These are phyloP conservation scores for Heliothis subflexa DNA, from an alignment of 1,140 invertebrate species.

Conservation along the genomic window DNA sequence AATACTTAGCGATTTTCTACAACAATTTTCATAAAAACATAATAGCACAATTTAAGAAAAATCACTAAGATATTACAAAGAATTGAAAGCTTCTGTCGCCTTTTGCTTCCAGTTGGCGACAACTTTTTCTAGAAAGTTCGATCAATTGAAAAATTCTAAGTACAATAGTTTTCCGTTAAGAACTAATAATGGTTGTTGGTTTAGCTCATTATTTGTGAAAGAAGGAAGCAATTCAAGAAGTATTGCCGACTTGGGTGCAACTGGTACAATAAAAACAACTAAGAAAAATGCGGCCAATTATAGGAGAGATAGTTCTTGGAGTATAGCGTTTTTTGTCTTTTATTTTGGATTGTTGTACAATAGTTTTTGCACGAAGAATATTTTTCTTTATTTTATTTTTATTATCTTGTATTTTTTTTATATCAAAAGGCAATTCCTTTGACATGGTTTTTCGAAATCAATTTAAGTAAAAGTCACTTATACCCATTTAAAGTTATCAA, in stretches of 20 bases:
- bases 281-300: conserved; percentile 40
- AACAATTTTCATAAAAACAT: no score
- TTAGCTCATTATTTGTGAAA: conserved; percentile 45
- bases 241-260: conserved; percentile 13
- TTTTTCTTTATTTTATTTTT: background rate
- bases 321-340: background rate
- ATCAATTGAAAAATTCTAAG: conserved; percentile 19
- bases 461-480: no score
- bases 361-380: background rate
- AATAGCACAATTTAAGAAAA: no score
- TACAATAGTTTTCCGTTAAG: conserved; percentile 4
- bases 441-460: no score
- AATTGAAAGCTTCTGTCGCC: no score
- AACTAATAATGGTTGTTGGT: conserved; percentile 29
- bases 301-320: conserved; percentile 16
- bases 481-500: no score
- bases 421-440: no score
- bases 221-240: conserved; percentile 15
- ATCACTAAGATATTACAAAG: background rate
- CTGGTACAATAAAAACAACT: conserved; percentile 16
- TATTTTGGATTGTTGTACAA: background rate
- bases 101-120: background rate
- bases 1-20: no score
- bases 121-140: background rate
- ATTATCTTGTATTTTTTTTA: no score